Conservation (phyloP, 2,888 invertebrate species). For the Agriopis aurantiaria region DNA sequence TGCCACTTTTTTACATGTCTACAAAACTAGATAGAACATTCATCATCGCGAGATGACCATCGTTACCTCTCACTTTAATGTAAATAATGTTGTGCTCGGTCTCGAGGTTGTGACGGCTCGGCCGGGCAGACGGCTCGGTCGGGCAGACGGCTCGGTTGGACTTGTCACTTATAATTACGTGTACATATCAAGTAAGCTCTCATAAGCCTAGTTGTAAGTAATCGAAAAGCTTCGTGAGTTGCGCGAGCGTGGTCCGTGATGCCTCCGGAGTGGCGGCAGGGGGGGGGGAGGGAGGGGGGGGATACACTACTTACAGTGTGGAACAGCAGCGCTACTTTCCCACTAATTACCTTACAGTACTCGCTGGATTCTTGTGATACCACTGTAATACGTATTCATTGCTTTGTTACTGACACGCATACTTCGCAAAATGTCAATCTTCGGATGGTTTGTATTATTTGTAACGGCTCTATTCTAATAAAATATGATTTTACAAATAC, state of each 20-base stretch:
- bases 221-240: constrained; percentile 11
- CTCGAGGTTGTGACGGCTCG: background rate
- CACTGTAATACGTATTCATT: background rate
- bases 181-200: constrained; percentile 24
- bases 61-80: constrained; percentile 65
- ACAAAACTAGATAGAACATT: constrained; percentile 66
- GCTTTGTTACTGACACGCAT: background rate
- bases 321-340: constrained; percentile 5
- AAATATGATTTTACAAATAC: too few relatives aligned
- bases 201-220: constrained; percentile 15
- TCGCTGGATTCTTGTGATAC: constrained; percentile 2
- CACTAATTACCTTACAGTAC: constrained; percentile 6
- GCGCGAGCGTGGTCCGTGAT: background rate
- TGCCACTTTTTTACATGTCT: constrained; percentile 85
- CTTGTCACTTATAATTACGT: too few relatives aligned
- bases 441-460: background rate
- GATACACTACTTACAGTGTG: constrained; percentile 21
- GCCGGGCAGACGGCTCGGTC: too few relatives aligned
- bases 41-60: constrained; percentile 58
- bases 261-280: background rate
- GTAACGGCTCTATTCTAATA: too few relatives aligned
- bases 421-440: too few relatives aligned
- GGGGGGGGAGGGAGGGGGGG: background rate
- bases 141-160: too few relatives aligned
- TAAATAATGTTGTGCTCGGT: constrained; percentile 75